Conservation (phyloP, 1,140 invertebrate species). For the Vollenhovia emeryi region DNA sequence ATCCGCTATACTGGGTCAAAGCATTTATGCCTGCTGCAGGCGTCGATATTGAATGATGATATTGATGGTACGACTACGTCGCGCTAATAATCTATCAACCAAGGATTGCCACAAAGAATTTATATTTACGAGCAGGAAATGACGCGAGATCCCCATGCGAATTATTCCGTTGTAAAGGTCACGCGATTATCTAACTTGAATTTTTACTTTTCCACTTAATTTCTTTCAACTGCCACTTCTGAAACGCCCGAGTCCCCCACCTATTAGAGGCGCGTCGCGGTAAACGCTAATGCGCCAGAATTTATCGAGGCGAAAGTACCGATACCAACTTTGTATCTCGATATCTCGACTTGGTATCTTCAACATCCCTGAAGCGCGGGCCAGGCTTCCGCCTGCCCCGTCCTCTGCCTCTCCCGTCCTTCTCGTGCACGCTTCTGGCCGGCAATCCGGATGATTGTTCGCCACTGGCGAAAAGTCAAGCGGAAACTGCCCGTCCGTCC, state of each 20-base stretch:
- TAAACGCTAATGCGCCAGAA: constrained; percentile 13
- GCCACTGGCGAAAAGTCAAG: constrained; percentile 32
- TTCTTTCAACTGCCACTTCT: not conserved
- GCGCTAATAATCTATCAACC: not conserved
- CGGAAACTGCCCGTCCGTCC: not conserved
- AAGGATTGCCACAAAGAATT: not conserved
- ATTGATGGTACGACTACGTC: not conserved
- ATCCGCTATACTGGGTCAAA: not conserved
- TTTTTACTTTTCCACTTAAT: not conserved
- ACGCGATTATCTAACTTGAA: not conserved
- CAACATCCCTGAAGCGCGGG: constrained; percentile 15
- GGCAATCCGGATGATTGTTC: constrained; percentile 55
- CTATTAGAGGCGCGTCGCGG: not conserved
- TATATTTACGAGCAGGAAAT: not conserved
- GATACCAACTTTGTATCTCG: constrained; percentile 14
- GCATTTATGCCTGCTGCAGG: not conserved
- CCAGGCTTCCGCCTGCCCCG: constrained; percentile 16
- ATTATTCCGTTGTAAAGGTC: not conserved
- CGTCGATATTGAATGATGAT: constrained; percentile 3
- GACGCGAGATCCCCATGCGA: not conserved
- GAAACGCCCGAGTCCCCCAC: not conserved
- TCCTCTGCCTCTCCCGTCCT: not conserved
- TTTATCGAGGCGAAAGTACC: constrained; percentile 46
- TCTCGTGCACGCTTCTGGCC: not conserved
- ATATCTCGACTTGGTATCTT: constrained; percentile 40